Percentiles rank a stretch among this genome's conserved stretches.
phyloP scores from a whole-genome alignment of 2,113 vertebrate species.

The Spilogale gracilis region DNA sequence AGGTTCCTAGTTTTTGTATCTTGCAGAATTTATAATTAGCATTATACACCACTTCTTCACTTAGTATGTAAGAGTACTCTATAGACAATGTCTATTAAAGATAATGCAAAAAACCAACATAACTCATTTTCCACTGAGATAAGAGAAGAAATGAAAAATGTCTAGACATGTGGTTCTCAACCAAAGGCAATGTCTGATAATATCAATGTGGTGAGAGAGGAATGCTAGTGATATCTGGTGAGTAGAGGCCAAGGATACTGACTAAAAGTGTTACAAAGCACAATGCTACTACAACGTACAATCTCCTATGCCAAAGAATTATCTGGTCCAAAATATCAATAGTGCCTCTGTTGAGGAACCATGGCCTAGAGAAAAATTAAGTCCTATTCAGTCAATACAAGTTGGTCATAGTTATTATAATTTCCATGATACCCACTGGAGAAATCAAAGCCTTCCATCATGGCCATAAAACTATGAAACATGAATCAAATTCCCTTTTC shows the following conservation, averaged over 20 bases:
- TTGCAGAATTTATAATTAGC: neutral
- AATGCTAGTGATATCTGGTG: neutral
- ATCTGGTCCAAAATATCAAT: neutral
- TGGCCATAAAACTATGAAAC: neutral
- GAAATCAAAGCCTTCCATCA: neutral
- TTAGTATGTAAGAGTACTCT: neutral
- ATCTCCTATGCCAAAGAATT: neutral
- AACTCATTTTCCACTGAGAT: neutral
- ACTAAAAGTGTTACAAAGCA: neutral
- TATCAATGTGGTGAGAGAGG: neutral
- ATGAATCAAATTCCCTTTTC: neutral
- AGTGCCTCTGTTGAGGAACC: neutral
- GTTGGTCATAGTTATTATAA: neutral
- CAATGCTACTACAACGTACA: neutral
- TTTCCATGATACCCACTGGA: neutral
- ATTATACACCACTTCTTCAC: neutral
- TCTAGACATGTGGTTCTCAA: neutral
- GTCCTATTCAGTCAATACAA: neutral
- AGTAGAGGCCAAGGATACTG: neutral
- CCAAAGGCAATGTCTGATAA: neutral
- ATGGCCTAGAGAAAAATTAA: neutral
- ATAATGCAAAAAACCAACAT: neutral
- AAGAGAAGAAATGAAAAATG: slow-evolving; percentile 33
- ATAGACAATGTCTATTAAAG: neutral
- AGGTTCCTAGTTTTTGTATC: neutral